phyloP scores from a whole-genome alignment of 2,797 vertebrate genomes.

The Rhodeus uyekii region DNA sequence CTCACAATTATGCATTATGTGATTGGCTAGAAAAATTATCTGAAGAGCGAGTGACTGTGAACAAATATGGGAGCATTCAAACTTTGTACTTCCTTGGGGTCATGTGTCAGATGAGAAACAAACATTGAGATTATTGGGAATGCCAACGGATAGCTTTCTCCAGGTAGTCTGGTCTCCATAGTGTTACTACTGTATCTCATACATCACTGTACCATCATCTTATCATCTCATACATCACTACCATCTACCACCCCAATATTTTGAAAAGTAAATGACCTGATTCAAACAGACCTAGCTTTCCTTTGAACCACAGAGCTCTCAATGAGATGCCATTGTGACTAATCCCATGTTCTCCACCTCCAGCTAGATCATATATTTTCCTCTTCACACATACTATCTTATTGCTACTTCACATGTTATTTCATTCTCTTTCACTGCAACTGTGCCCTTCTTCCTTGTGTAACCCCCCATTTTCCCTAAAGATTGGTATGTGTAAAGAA shows the following conservation, averaged over 20 bases:
- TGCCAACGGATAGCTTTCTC: not conserved
- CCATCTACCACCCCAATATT: too few relatives aligned
- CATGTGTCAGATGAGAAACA: not conserved
- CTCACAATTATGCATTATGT: too few relatives aligned
- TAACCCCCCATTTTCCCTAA: conserved; percentile 37
- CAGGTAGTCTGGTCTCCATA: not conserved
- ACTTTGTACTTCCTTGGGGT: not conserved
- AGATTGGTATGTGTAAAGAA: conserved; percentile 40
- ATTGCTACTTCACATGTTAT: conserved; percentile 9
- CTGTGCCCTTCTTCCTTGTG: conserved; percentile 4
- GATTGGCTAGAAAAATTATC: too few relatives aligned
- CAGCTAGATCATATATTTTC: conserved; percentile 16
- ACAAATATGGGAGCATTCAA: not conserved
- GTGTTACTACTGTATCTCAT: too few relatives aligned
- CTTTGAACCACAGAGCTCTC: conserved; percentile 25
- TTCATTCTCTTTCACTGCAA: not conserved
- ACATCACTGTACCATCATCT: not conserved
- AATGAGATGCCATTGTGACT: not conserved
- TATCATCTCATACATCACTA: too few relatives aligned
- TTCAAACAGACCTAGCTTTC: conserved; percentile 7
- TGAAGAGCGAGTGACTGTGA: not conserved
- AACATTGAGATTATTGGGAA: not conserved
- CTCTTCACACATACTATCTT: not conserved
- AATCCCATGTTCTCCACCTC: conserved; percentile 20
- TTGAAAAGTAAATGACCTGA: not conserved